Base-by-base conservation (phyloP, 2,888 invertebrate species). In the Blomia tropicalis region DNA sequence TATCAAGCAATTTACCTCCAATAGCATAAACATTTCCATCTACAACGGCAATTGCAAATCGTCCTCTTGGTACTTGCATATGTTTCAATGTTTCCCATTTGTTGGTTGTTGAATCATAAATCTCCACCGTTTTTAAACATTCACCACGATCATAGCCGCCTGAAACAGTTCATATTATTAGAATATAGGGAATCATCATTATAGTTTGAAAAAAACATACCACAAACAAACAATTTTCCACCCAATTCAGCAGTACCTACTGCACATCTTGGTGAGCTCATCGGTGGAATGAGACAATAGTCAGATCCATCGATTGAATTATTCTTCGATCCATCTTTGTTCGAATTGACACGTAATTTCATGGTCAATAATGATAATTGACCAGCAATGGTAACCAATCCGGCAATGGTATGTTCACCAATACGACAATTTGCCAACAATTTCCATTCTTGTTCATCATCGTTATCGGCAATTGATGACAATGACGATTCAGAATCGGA, bases 71-170 rank as follows among this genome's bases (percentile, higher is more conserved):
- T 66, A 81, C 79, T 62, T 78, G 79, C 87, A 89, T 85, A 66
- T 79, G 78, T 0, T 83, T 79, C 70, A 84, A 74, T 27, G 77
- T 72, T 44, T 75, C 72, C 88, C 89, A 89, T 60, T 75, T 75
- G 75, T 87, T 86, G 3, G 74, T 75, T 58, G 75, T 76, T 4
- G 85, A 82, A 70, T 82, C 79, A 76, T 85, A 89, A 51, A 80
- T 79, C 75, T 87, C 87, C 1, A 82, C 84, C 23, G 81, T 79
- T 67, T 80, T 80, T 69, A 89, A 77, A 72, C 87, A 88, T 72
- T 87, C 85, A 44, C 84, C 84, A 67, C 88, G 79, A 75, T 88
- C 87, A 75, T 89, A 88, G 7, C 85, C 84, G 70, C 83, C 82
- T 80, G n/a, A n/a, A n/a, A n/a, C n/a, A n/a, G n/a, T n/a, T n/a